Conservation (phyloP, 2,113 vertebrate genomes). For the Leucoraja erinaceus region DNA sequence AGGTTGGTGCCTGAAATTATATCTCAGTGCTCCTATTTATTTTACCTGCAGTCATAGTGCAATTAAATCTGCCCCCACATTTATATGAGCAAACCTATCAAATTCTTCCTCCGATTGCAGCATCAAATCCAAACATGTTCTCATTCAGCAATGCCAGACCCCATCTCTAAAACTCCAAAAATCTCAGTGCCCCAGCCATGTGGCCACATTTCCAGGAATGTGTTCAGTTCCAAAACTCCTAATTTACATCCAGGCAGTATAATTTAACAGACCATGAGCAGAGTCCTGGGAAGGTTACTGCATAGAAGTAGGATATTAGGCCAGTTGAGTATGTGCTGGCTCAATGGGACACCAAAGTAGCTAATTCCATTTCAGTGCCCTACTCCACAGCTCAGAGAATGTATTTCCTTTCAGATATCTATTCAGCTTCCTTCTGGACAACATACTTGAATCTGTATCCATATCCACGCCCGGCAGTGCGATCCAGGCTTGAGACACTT, state of each 20-base stretch:
- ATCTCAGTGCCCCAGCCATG: background rate
- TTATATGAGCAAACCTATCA: background rate
- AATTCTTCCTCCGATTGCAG: background rate
- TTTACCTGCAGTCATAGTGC: background rate
- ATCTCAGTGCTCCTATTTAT: background rate
- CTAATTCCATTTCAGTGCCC: no score
- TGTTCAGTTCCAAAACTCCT: background rate
- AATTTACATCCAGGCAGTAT: background rate
- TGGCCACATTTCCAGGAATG: background rate
- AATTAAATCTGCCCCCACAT: background rate
- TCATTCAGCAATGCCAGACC: background rate
- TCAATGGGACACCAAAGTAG: no score
- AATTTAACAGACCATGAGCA: no score
- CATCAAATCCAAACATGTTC: background rate
- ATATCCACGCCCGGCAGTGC: no score
- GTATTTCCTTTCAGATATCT: no score
- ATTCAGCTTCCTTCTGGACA: no score
- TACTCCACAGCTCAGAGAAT: no score
- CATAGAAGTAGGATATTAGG: background rate
- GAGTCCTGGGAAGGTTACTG: no score
- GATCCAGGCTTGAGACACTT: no score
- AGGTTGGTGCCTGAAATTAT: background rate
- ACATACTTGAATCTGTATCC: no score
- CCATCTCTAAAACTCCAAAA: background rate
- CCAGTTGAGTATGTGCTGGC: background rate